Evolutionary conservation across 2,113 vertebrate genomes (phyloP).

Genomic region (Protomyctophum bolini): DNA sequence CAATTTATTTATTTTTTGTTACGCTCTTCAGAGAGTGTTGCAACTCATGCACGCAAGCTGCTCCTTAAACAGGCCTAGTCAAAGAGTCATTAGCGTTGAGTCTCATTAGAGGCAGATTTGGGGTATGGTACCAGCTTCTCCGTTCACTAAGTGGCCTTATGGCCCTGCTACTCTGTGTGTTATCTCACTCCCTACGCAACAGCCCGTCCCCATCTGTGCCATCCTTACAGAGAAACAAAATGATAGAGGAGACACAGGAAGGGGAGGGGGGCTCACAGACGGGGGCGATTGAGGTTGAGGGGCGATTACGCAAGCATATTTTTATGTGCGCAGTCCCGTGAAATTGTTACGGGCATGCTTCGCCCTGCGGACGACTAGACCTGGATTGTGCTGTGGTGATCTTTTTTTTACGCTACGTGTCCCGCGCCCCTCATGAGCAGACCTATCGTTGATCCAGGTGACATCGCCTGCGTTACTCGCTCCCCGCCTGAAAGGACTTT

Average conservation of each 20-base stretch:
- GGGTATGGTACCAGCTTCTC: neutral
- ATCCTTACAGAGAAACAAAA: neutral
- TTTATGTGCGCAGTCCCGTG: no score
- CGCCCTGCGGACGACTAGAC: no score
- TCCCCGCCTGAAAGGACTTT: no score
- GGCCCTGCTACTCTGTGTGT: conserved; percentile 17
- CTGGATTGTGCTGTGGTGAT: no score
- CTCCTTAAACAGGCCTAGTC: neutral
- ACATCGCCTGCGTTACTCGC: no score
- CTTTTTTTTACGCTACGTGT: no score
- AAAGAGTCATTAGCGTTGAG: conserved; percentile 7
- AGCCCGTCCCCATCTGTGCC: conserved; percentile 20
- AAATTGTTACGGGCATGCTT: no score
- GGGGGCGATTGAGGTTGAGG: conserved; percentile 18
- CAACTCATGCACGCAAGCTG: conserved; percentile 1
- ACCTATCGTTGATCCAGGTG: no score
- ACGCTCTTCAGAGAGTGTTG: conserved; percentile 1
- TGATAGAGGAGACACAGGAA: conserved; percentile 17
- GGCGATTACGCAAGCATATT: neutral
- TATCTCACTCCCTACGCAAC: conserved; percentile 12
- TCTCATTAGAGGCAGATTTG: neutral
- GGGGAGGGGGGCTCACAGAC: neutral
- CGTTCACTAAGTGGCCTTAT: conserved; percentile 18
- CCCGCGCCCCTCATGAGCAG: no score
- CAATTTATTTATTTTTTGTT: no score